These are phyloP conservation scores for Romanomermis culicivorax DNA, from an alignment of 2,888 invertebrate species.

Conservation along the genomic window DNA sequence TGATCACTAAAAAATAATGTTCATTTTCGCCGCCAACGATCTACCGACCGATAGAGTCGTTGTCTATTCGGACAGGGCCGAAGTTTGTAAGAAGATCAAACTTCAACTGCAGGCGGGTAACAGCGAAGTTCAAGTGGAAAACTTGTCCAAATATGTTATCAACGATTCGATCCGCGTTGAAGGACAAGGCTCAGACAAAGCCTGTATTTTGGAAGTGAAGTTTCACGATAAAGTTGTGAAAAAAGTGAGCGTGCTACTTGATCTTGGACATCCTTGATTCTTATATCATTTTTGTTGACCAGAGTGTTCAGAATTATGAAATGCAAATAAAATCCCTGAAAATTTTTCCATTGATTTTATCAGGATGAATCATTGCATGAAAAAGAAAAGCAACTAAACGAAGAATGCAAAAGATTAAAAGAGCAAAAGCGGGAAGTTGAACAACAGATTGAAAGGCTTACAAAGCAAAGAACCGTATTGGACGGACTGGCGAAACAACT, in stretches of 20 bases:
- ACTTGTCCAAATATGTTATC: background rate
- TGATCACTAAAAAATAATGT: no score
- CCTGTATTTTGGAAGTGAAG: background rate
- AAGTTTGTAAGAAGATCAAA: background rate
- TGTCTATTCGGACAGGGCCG: background rate
- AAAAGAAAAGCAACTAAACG: background rate
- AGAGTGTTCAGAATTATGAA: no score
- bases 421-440: background rate
- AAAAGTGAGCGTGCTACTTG: background rate
- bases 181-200: background rate
- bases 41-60: background rate
- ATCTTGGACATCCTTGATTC: no score
- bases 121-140: background rate
- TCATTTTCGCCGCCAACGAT: no score
- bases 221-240: background rate
- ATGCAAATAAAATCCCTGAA: no score
- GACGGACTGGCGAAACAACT: background rate
- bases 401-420: background rate
- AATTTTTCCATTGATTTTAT: no score
- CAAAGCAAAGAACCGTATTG: background rate
- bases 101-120: background rate
- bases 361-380: background rate
- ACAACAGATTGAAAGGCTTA: background rate
- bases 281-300: no score
- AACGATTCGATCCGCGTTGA: conserved; percentile 1